Conservation (phyloP, 2,888 invertebrate genomes). For the Spilarctia lutea region DNA sequence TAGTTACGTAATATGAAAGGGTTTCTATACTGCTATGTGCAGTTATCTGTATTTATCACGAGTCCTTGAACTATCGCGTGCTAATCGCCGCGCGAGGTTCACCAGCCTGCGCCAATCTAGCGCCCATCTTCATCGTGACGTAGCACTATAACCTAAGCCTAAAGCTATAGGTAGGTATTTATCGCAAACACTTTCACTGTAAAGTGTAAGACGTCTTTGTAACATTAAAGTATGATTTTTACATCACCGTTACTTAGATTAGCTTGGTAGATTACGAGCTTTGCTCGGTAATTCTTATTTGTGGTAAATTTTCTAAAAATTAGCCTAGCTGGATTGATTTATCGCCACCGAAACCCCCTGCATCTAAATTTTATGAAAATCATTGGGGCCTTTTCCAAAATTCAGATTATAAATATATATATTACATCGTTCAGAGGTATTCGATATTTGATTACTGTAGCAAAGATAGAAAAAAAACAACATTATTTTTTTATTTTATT, state of each 20-base stretch:
- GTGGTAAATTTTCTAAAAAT: too few species aligned
- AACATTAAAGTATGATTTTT: not conserved
- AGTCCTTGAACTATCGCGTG: conserved; percentile 82
- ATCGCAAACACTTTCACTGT: conserved; percentile 49
- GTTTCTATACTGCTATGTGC: conserved; percentile 35
- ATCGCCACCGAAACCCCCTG: too few species aligned
- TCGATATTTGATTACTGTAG: not conserved
- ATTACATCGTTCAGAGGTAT: too few species aligned
- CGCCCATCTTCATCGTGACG: conserved; percentile 49
- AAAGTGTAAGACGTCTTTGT: conserved; percentile 16
- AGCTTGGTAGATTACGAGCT: not conserved
- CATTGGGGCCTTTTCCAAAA: too few species aligned
- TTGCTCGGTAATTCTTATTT: too few species aligned
- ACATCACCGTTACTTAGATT: not conserved
- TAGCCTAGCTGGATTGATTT: too few species aligned
- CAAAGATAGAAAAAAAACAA: not conserved
- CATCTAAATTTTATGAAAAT: too few species aligned
- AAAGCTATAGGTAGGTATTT: conserved; percentile 24
- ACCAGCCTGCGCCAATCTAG: conserved; percentile 49
- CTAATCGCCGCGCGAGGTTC: conserved; percentile 59
- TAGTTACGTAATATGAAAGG: conserved; percentile 54
- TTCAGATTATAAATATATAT: too few species aligned
- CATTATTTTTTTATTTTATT: too few species aligned
- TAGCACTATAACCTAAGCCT: conserved; percentile 33
- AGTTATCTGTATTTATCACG: conserved; percentile 46